phyloP scores from a whole-genome alignment of 2,888 invertebrate genomes.

The Tridacna crocea region DNA sequence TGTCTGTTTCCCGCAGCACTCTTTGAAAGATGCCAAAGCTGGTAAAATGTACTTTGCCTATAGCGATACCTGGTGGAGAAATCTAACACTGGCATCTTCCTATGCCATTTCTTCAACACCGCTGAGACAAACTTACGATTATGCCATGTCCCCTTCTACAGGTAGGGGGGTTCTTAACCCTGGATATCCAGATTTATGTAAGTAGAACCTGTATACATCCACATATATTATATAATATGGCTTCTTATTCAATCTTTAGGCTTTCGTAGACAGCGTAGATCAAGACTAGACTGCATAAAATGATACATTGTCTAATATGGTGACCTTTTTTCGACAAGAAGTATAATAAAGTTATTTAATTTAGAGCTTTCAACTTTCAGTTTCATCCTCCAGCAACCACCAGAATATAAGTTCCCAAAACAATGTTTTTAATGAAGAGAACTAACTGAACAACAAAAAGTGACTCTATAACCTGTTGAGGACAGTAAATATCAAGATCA shows the following conservation, averaged over 20 bases:
- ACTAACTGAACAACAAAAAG: too few species aligned
- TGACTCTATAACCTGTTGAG: too few species aligned
- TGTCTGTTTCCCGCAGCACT: background rate
- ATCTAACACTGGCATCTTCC: background rate
- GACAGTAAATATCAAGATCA: too few species aligned
- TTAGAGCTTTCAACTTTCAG: too few species aligned
- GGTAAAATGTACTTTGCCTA: slow-evolving; percentile 22
- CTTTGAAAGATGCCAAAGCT: background rate
- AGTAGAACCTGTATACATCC: too few species aligned
- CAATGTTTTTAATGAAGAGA: too few species aligned
- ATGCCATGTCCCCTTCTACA: background rate
- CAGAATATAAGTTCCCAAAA: too few species aligned
- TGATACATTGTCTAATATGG: background rate
- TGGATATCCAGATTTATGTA: slow-evolving; percentile 3
- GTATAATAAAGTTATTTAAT: too few species aligned
- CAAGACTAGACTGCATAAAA: background rate
- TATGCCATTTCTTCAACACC: slow-evolving; percentile 6
- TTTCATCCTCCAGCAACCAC: too few species aligned
- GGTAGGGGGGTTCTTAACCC: slow-evolving; percentile 1
- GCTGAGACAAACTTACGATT: slow-evolving; percentile 16
- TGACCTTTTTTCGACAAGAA: too few species aligned
- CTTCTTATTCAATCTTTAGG: background rate
- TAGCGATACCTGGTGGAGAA: slow-evolving; percentile 15
- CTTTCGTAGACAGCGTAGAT: background rate
- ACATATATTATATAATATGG: background rate